Conservation (phyloP, 2,888 invertebrate genomes). For the Lacanobia oleracea region DNA sequence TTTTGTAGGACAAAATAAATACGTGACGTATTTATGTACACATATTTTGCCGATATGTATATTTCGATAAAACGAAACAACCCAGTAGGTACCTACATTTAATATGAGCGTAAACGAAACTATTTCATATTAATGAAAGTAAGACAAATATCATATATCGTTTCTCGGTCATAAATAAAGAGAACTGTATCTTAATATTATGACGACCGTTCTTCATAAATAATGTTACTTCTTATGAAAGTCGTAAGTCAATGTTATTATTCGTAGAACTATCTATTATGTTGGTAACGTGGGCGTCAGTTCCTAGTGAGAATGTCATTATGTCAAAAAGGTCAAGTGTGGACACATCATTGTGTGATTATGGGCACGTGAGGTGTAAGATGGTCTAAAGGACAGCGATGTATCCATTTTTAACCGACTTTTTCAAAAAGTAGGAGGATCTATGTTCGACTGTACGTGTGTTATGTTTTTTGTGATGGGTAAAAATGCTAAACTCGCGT, state of each 20-base stretch:
- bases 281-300: not conserved
- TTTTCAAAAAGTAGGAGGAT: not conserved
- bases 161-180: slow-evolving; percentile 59
- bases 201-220: slow-evolving; percentile 47
- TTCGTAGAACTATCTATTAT: slow-evolving; percentile 28
- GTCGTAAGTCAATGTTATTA: slow-evolving; percentile 43
- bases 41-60: not conserved
- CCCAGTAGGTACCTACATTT: not conserved
- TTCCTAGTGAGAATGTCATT: slow-evolving; percentile 1
- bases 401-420: not conserved
- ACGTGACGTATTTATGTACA: not conserved
- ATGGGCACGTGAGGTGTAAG: not conserved
- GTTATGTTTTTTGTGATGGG: too few species aligned
- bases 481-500: too few species aligned
- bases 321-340: slow-evolving; percentile 20
- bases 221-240: slow-evolving; percentile 42
- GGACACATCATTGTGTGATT: not conserved
- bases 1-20: not conserved
- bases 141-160: slow-evolving; percentile 57
- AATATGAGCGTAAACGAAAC: slow-evolving; percentile 29
- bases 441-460: too few species aligned
- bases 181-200: slow-evolving; percentile 49
- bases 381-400: not conserved
- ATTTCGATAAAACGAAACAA: slow-evolving; percentile 11
- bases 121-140: slow-evolving; percentile 60